Evolutionary conservation across 53 echinoderm and acorn worm genomes (phyloP).

Genomic region (Antedon mediterranea): DNA sequence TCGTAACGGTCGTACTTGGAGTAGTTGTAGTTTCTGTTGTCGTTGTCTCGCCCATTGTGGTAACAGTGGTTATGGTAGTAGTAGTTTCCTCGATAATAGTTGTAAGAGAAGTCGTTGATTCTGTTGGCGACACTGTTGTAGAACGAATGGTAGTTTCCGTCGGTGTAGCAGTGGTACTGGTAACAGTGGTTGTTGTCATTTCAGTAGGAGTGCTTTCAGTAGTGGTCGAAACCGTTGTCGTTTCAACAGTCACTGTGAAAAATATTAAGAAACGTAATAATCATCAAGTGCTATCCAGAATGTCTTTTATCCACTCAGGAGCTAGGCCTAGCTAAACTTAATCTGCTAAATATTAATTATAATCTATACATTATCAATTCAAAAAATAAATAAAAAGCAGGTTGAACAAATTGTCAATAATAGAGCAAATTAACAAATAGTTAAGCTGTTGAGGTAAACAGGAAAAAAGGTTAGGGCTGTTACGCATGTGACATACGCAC

Average conservation of each 20-base stretch:
- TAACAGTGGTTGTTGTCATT: not conserved
- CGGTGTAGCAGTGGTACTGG: constrained; percentile 3
- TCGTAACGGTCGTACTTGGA: not conserved
- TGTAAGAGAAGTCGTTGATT: constrained; percentile 2
- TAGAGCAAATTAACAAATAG: too few species aligned
- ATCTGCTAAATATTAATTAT: too few species aligned
- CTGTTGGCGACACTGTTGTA: not conserved
- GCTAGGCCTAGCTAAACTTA: too few species aligned
- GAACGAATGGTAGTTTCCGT: not conserved
- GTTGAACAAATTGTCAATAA: too few species aligned
- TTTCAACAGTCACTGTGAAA: not conserved
- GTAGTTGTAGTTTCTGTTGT: constrained; percentile 9
- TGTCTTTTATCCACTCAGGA: too few species aligned
- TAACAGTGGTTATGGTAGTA: not conserved
- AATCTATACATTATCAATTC: too few species aligned
- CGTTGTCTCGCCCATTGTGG: not conserved
- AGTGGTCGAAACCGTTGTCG: constrained; percentile 1
- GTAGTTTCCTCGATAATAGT: constrained; percentile 7
- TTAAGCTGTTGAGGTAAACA: too few species aligned
- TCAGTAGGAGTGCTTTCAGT: not conserved
- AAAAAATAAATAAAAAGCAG: too few species aligned
- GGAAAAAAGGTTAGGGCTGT: too few species aligned
- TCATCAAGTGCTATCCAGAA: too few species aligned
- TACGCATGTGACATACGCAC: too few species aligned
- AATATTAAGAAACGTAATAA: not conserved